Evolutionary conservation across 2,888 invertebrate genomes (phyloP).

Genomic region (Marronus borbonicus): DNA sequence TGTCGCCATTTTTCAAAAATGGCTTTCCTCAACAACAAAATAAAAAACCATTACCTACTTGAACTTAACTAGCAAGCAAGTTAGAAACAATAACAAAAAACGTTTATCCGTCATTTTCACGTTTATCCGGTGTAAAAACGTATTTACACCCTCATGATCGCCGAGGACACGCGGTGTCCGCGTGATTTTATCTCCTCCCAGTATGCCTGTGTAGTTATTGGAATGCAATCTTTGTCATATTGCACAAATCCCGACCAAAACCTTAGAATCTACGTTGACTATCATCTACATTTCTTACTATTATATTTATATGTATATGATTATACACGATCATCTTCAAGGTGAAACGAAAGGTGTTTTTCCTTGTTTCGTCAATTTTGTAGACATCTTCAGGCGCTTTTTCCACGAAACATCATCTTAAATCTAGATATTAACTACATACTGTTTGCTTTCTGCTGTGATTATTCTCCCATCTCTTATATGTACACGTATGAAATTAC

Average conservation of each 20-base stretch:
- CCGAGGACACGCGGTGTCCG: not conserved
- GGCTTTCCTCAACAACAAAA: slow-evolving; percentile 19
- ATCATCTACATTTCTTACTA: slow-evolving; percentile 46
- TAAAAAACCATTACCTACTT: slow-evolving; percentile 10
- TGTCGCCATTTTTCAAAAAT: not conserved
- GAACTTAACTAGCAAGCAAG: slow-evolving; percentile 18
- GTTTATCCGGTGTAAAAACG: not conserved
- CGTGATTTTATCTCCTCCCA: not conserved
- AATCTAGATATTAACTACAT: slow-evolving; percentile 43
- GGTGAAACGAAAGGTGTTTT: slow-evolving; percentile 32
- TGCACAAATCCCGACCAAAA: slow-evolving; percentile 49
- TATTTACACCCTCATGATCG: slow-evolving; percentile 17
- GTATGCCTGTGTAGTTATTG: slow-evolving; percentile 19
- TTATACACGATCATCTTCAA: slow-evolving; percentile 30
- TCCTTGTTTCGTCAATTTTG: slow-evolving; percentile 41
- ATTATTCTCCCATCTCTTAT: slow-evolving; percentile 19
- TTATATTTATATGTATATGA: slow-evolving; percentile 34
- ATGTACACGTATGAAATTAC: slow-evolving; percentile 8
- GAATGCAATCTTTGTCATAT: slow-evolving; percentile 40
- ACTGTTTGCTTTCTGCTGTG: slow-evolving; percentile 26
- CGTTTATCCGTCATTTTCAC: not conserved
- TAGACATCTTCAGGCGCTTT: slow-evolving; percentile 50
- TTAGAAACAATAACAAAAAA: slow-evolving; percentile 30
- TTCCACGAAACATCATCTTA: slow-evolving; percentile 40
- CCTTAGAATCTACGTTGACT: slow-evolving; percentile 41